These are phyloP conservation scores for Magallana angulata DNA, from an alignment of 1,140 invertebrate species.

Conservation along the genomic window DNA sequence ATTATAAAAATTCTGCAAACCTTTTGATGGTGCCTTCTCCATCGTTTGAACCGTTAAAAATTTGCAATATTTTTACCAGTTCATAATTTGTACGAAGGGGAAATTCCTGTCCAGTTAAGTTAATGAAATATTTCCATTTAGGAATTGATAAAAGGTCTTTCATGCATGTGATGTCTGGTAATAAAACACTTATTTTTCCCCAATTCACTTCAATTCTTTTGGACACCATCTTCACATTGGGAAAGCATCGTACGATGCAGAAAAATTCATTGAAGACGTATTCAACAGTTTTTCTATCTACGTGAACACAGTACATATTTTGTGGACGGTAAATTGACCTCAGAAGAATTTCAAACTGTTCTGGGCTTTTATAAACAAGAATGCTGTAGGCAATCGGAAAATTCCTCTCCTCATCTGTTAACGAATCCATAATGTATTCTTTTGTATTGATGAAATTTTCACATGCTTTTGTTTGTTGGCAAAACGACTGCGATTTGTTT, in stretches of 20 bases:
- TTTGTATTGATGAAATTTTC: neutral
- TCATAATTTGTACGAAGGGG: constrained; percentile 74
- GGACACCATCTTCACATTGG: constrained; percentile 67
- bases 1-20: neutral
- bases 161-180: constrained; percentile 73
- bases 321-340: constrained; percentile 71
- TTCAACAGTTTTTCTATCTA: constrained; percentile 63
- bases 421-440: constrained; percentile 50
- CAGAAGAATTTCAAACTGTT: constrained; percentile 69
- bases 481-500: neutral
- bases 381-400: constrained; percentile 65
- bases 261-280: constrained; percentile 36
- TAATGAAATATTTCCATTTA: constrained; percentile 77
- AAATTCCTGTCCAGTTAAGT: constrained; percentile 76
- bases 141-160: constrained; percentile 59
- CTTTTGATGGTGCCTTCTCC: neutral
- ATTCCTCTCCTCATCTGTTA: constrained; percentile 45
- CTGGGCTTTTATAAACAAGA: constrained; percentile 64
- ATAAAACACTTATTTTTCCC: constrained; percentile 64
- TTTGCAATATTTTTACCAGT: constrained; percentile 68
- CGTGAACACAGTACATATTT: constrained; percentile 75
- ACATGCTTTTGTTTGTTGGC: constrained; percentile 6
- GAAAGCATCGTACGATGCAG: constrained; percentile 63
- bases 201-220: constrained; percentile 60
- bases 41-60: neutral